Evolutionary conservation across 2,113 vertebrate species (phyloP), one percentile per base, ranked within the genome.

Genomic region (Pelecanoides urinatrix): DNA sequence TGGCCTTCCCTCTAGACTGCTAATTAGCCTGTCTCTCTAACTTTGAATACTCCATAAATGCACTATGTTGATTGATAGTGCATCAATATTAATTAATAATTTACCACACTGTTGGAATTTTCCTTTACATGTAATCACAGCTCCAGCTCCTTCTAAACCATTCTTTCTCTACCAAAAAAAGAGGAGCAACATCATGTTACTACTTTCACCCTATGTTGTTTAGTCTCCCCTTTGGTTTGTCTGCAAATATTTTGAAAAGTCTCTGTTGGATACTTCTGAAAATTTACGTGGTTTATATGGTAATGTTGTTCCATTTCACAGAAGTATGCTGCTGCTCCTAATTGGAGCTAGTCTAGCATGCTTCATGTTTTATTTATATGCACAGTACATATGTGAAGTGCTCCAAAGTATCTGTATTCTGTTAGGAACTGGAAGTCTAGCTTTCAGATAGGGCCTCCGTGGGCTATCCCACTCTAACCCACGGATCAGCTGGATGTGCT

Each of bases 51-150:
- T 94, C 91, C 88, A 91, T 95, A 97, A 98, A 96, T 96, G 97
- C 90, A 91, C 79, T 94, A 40, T 62, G 23, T 79, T 93, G 94
- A 95, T 90, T 95, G 97, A 97, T 79, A 78, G 78, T 76, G 76
- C 70, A 92, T 98, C 97, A 52, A 97, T 97, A 97, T 94, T 92
- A 92, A 97, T 98, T 96, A 96, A 98, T 98, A 98, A 98, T 98
- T 98, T 94, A 98, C 67, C 70, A 62, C 84, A 66, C 55, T 91
- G 79, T 90, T 96, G 92, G 95, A 97, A 76, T 96, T 96, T 97
- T 97, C 90, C 59, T 79, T 68, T 88, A 71, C n/a, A 21, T 95
- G 93, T 97, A 97, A 97, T 97, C 97, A 97, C 96, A 97, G 90
- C 88, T 96, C 80, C 84, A 95, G 79, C 52, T 95, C 67, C 75